phyloP scores from a whole-genome alignment of 2,113 vertebrate species.

The human region GRCh38 chr1:37891001-37891500 shows the following conservation, averaged over 20 bases:
- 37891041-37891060: too few relatives aligned
- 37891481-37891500: neutral
- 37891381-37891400: neutral
- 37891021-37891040: neutral
- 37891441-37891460: slow-evolving; percentile 65
- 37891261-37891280: neutral
- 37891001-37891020: too few relatives aligned
- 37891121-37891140: too few relatives aligned
- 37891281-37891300: neutral
- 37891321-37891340: neutral
- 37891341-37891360: slow-evolving; percentile 69
- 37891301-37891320: neutral
- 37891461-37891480: slow-evolving; percentile 28
- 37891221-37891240: too few relatives aligned
- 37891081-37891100: too few relatives aligned
- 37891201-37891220: too few relatives aligned
- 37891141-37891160: too few relatives aligned
- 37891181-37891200: too few relatives aligned
- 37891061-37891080: too few relatives aligned
- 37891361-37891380: slow-evolving; percentile 11
- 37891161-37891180: too few relatives aligned
- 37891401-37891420: slow-evolving; percentile 60
- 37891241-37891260: neutral
- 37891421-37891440: slow-evolving; percentile 77
- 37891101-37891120: too few relatives aligned